Base-by-base conservation (phyloP, 2,888 invertebrate species). In the Limenitis camilla region DNA sequence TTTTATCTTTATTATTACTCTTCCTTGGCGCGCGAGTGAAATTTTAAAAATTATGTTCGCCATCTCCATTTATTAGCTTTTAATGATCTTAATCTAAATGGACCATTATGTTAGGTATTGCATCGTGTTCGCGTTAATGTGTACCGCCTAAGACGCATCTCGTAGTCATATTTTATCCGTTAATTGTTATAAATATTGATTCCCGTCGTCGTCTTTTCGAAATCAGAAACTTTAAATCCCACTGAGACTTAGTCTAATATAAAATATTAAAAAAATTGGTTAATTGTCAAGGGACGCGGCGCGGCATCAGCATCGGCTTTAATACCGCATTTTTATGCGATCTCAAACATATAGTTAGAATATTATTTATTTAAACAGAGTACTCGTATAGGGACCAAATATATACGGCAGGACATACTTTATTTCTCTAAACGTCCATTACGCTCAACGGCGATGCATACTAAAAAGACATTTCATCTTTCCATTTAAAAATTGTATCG, bases 391-490 rank as follows among this genome's bases (percentile, higher is more conserved):
- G 69, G 70, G 70, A 69, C 69, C 70, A 69, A 68, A 65, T 64
- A 61, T 61, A 62, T 62, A 62, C 61, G 62, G 62, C 46, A 54
- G 42, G 45, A 43, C 58, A 58, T 55, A 53, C 59, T 61, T 55
- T 52, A 59, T 58, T 45, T 51, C 52, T 43, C 52, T 43, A 50
- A 45, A 56, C 62, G 60, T 65, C 63, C 58, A 63, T 55, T 53
- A 49, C 58, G 55, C 62, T 62, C 42, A 33, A 56, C 59, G 60
- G 69, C 67, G 62, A 67, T 68, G 68, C 71, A 68, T 69, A 68
- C 72, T 71, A 76, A 84, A 82, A 85, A 66, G 84, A 84, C 84
- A 84, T 76, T 71, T 69, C 65, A 69, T 72, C 43, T 75, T 74
- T 71, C 71, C 70, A 71, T 70, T 69, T 35, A 61, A 61, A 62